phyloP scores from a whole-genome alignment of 2,113 vertebrate species.

The Anseranas semipalmata region DNA sequence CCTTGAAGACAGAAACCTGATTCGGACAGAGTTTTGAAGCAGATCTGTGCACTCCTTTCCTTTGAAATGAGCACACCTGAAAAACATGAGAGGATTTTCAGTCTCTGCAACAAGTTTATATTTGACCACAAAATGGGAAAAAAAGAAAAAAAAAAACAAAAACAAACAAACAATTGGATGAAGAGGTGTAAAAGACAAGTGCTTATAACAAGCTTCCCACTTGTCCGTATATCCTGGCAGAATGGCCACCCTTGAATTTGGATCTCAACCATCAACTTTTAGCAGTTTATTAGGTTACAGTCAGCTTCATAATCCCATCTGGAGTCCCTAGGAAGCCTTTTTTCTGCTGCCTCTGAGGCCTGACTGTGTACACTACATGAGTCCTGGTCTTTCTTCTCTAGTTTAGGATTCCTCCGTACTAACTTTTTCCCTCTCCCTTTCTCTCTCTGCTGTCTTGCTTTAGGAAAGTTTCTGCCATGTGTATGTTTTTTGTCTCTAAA shows the following conservation, averaged over 20 bases:
- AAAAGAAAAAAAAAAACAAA: too few species aligned
- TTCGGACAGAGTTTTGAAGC: background rate
- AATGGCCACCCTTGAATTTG: background rate
- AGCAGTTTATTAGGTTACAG: background rate
- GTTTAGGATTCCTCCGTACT: background rate
- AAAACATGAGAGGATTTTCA: background rate
- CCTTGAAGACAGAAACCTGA: background rate
- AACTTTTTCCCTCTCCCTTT: background rate
- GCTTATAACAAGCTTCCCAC: background rate
- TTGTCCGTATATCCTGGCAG: background rate
- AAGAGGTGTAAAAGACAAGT: background rate
- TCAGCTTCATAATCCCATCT: background rate
- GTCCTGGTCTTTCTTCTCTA: background rate
- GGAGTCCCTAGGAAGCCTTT: background rate
- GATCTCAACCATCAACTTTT: background rate
- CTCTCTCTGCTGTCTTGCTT: background rate
- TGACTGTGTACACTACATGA: background rate
- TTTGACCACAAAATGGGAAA: background rate
- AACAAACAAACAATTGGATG: fast-evolving
- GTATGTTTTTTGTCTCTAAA: background rate
- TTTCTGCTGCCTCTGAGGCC: background rate
- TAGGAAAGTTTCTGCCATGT: background rate
- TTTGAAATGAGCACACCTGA: background rate
- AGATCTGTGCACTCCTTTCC: background rate
- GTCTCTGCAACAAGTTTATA: background rate